A percentile compares a stretch with the other conserved stretches of the same genome.
phyloP scores from a whole-genome alignment of 2,888 invertebrate genomes.

The Megastigmus dorsalis region DNA sequence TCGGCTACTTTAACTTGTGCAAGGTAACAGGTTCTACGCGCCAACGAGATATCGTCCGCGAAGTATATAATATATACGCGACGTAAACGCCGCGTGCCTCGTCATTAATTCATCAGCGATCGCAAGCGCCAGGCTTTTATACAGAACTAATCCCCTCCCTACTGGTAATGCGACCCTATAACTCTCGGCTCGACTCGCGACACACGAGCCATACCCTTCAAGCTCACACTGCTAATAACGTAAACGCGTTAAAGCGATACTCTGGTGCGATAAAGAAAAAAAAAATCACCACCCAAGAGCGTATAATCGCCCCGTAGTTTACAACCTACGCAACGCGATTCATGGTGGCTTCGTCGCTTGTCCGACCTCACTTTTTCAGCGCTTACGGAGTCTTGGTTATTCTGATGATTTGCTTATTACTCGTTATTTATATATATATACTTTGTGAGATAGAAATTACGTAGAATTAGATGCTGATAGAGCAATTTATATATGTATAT shows the following conservation, averaged over 20 bases:
- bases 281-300: background rate
- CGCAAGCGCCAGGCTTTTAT: slow-evolving; percentile 3
- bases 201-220: no score
- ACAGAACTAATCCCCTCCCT: slow-evolving; percentile 10
- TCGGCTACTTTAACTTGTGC: no score
- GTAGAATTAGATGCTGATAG: no score
- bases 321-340: background rate
- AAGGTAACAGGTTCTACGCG: no score
- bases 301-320: background rate
- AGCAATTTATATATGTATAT: no score
- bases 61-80: no score
- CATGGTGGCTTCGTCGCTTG: background rate
- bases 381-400: background rate
- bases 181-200: background rate
- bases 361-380: background rate
- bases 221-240: slow-evolving; percentile 14
- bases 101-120: slow-evolving; percentile 15
- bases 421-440: no score
- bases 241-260: slow-evolving; percentile 15
- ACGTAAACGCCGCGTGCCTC: background rate
- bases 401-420: no score
- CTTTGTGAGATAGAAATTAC: no score
- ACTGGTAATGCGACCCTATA: background rate
- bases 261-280: slow-evolving; percentile 2
- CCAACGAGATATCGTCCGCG: no score